Evolutionary conservation across 2,888 invertebrate species (phyloP), one percentile per base, ranked within the genome.

Genomic region (Lottia scabra): DNA sequence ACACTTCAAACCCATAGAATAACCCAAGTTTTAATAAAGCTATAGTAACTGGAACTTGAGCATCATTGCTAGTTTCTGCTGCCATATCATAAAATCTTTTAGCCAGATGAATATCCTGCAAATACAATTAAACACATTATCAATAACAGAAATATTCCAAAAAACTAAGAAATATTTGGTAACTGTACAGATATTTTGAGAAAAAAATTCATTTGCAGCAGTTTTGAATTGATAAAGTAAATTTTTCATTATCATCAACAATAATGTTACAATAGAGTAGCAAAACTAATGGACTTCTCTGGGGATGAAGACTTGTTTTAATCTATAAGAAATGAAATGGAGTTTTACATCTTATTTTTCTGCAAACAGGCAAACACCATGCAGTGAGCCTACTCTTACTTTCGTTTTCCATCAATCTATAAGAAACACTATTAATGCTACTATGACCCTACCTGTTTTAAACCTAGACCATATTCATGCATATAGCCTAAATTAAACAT

Each of bases 401-500:
- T n/a, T n/a, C n/a, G n/a, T n/a, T n/a, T n/a, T n/a, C n/a, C n/a
- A n/a, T n/a, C n/a, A n/a, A n/a, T n/a, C n/a, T n/a, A n/a, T n/a
- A n/a, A n/a, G n/a, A n/a, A n/a, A n/a, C n/a, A n/a, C n/a, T n/a
- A 38, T 44, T 19, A 44, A 16, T 67, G n/a, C 16, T 16, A 44
- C n/a, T 8, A 19, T 19, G 5, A 10, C 27, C 72, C 62, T 80
- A 92, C 92, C 90, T 91, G 91, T 80, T 92, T 91, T 91, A 99
- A 94, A 10, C 99, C 99, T 30, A 98, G 91, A 0, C 99, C 99
- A 81, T 95, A 95, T 90, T 99, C 98, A 90, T 99, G 98, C 99
- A 99, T 99, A 90, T 98, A 99, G 30, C 97, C 99, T 78, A 99
- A 92, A 91, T 99, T 99, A 90, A 99, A 99, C 94, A 98, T 98